These are phyloP conservation scores for Blennius ocellaris DNA, from an alignment of 2,113 vertebrate genomes.

Conservation along the genomic window DNA sequence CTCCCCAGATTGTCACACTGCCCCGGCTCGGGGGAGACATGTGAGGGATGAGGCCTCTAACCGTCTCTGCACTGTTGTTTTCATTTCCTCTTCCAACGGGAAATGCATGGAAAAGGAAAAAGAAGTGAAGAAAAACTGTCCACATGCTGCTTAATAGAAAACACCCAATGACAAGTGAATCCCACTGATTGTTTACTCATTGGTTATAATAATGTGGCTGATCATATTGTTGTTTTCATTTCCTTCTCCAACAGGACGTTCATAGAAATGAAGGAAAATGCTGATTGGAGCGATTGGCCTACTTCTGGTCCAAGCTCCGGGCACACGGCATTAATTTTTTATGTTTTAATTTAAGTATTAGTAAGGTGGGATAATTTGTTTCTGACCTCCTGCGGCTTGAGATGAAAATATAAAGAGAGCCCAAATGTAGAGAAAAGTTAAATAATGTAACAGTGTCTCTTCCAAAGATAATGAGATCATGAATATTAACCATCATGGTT, in stretches of 20 bases:
- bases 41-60: constrained; percentile 51
- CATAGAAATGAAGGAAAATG: constrained; percentile 34
- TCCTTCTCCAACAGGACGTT: constrained; percentile 10
- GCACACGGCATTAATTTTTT: constrained; percentile 55
- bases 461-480: constrained; percentile 24
- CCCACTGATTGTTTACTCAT: too few relatives aligned
- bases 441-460: constrained; percentile 17
- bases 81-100: background rate
- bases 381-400: constrained; percentile 4
- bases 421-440: background rate
- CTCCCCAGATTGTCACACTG: constrained; percentile 35
- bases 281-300: constrained; percentile 40
- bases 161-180: too few relatives aligned
- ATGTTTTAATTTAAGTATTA: constrained; percentile 39
- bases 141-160: too few relatives aligned
- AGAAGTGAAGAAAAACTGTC: too few relatives aligned
- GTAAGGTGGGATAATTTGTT: constrained; percentile 22
- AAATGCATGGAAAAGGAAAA: constrained; percentile 36
- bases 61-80: too few relatives aligned
- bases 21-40: constrained; percentile 27
- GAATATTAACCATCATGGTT: constrained; percentile 14
- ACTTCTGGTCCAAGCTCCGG: constrained; percentile 8
- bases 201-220: too few relatives aligned
- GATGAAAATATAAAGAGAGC: constrained; percentile 25
- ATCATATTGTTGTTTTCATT: too few relatives aligned